These are phyloP conservation scores for Congeria kusceri DNA, from an alignment of 2,888 invertebrate species.

Conservation along the genomic window DNA sequence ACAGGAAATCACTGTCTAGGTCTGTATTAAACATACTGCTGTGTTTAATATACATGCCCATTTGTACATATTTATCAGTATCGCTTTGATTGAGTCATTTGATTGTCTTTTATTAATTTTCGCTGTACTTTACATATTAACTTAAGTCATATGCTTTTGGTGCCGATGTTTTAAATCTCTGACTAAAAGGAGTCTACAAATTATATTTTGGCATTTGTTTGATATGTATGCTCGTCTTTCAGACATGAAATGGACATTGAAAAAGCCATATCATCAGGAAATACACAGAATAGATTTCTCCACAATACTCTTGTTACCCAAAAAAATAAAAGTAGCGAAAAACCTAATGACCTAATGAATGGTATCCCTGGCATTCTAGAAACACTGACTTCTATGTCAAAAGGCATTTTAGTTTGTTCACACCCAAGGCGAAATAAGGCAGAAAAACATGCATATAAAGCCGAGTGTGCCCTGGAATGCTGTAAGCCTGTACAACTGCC, in stretches of 20 bases:
- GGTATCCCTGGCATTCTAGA: constrained; percentile 75
- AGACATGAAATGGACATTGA: constrained; percentile 82
- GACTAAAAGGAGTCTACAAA: no score
- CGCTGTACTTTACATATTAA: no score
- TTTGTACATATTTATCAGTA: no score
- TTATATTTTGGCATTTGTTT: not conserved
- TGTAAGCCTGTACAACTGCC: constrained; percentile 23
- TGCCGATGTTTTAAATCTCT: no score
- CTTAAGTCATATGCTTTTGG: no score
- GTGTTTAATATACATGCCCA: no score
- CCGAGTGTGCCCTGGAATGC: constrained; percentile 54
- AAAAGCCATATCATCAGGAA: constrained; percentile 55
- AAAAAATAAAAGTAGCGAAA: constrained; percentile 32
- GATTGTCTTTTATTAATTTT: no score
- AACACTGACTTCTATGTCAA: constrained; percentile 34
- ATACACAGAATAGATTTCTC: constrained; percentile 55
- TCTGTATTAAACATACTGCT: no score
- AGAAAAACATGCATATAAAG: constrained; percentile 32
- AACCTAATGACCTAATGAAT: constrained; percentile 76
- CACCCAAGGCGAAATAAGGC: constrained; percentile 13
- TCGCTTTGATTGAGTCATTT: no score
- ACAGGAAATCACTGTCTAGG: constrained; percentile 58
- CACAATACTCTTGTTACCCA: constrained; percentile 67
- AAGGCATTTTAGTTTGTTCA: not conserved
- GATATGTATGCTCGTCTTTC: constrained; percentile 17